Evolutionary conservation across 2,797 vertebrate genomes (phyloP), one percentile per base, ranked within the genome.

Genomic region (Aselliscus stoliczkanus): DNA sequence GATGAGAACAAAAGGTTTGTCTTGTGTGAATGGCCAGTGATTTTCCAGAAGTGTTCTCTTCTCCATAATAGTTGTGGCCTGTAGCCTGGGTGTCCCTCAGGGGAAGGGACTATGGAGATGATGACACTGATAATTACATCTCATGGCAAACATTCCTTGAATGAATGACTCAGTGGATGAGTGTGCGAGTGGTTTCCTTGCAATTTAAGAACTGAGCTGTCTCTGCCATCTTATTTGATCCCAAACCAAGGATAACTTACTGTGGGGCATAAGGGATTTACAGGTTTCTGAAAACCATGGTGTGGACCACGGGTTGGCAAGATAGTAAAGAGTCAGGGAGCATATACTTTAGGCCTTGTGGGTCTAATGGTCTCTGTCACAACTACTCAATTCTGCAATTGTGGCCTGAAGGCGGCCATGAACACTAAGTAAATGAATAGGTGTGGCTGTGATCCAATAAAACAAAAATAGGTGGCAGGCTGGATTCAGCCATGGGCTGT

Each of bases 201-300:
- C 86, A 69, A n/a, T 39, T 50, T 44, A 47, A 64, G 39, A 34
- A 20, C 17, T 4, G 34, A 34, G 25, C 73, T 60, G 47, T 62
- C 18, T 76, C 67, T 17, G 11, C 31, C 42, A 56, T 54, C 56
- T 69, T 23, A 62, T 60, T 37, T 65, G 86, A 82, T 62, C 21
- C 67, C 64, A 94, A 90, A 54, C 4, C 64, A 92, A 50, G 44
- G 67, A 88, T 39, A n/a, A 52, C 50, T 85, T 93, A 91, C 90
- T 82, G 86, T 44, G 92, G 89, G 85, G 90, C 79, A 70, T 87
- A 89, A 94, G 76, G 39, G 77, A 94, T 97, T 95, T 96, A 80
- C 21, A 88, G 72, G 92, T 98, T 98, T 98, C 97, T 96, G 95
- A 92, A 97, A 98, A 97, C 92, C 42, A 60, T 34, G 10, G 75